Base-by-base conservation (phyloP, 2,113 vertebrate genomes). In the Oophaga pumilio region DNA sequence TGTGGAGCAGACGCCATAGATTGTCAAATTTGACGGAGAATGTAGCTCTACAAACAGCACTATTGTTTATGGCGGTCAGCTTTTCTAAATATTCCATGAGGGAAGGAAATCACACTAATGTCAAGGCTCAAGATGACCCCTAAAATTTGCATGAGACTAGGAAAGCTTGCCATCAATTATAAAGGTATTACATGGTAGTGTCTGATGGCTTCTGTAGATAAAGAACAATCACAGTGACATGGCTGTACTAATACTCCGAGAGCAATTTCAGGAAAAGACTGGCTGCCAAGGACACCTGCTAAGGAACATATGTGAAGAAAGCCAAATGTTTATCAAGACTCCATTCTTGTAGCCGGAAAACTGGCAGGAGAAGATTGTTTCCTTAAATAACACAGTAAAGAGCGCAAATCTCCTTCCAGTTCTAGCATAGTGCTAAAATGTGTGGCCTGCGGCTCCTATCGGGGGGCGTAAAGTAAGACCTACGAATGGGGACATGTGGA, bases 261-360 rank as follows among this genome's bases (percentile, higher is more conserved):
- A 0, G 0, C 18, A 28, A 0, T 0, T 3, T 85, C 62, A 64
- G 66, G 56, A 50, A 43, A 50, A 88, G 62, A 86, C 50, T 82
- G 49, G 59, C 57, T 84, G 88, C 89, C 50, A 11, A 57, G 66
- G 66, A 91, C 86, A 90, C 6, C 68, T 78, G 60, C 87, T 91
- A 87, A 91, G 85, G 81, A 92, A 78, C 14, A 82, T 89, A 90
- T 87, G 83, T 80, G 90, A 82, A 56, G 87, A 84, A 26, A 79
- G 90, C 89, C 52, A 90, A 90, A 59, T 89, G 85, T 87, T 89
- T 87, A 78, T 81, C 68, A 91, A 92, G 14, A 57, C 0, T 26
- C 57, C 89, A 87, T 85, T 66, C 84, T 78, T 90, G 20, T 0
- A 90, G 88, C 53, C 89, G 81, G 22, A 87, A 90, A 85, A 68